A percentile compares a stretch with the other conserved stretches of the same genome.
phyloP scores from a whole-genome alignment of 2,113 vertebrate genomes.

The Sphaerodactylus townsendi region DNA sequence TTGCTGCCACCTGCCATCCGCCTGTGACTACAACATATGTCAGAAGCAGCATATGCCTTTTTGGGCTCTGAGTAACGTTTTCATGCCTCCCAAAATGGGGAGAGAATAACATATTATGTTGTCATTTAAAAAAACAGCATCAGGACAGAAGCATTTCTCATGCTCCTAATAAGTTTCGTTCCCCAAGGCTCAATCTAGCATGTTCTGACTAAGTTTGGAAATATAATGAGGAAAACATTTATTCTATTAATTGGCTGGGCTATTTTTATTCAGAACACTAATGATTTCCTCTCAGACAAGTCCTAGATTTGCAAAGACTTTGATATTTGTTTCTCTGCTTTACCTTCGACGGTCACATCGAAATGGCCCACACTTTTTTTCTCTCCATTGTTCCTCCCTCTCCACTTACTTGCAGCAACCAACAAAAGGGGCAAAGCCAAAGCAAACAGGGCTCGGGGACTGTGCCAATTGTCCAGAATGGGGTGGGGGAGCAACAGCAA shows the following conservation, averaged over 20 bases:
- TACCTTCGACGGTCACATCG: not conserved
- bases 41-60: conserved; percentile 79
- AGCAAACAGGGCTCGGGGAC: not conserved
- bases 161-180: conserved; percentile 71
- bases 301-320: conserved; percentile 6
- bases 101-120: conserved; percentile 84
- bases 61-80: conserved; percentile 68
- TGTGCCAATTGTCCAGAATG: not conserved
- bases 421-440: not conserved
- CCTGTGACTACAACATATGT: conserved; percentile 69
- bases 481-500: too few relatives aligned
- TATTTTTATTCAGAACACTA: conserved; percentile 44
- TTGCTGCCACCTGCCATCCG: conserved; percentile 80
- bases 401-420: not conserved
- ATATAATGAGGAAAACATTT: conserved; percentile 63
- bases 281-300: conserved; percentile 17
- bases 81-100: conserved; percentile 38
- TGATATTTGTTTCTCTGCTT: conserved; percentile 13
- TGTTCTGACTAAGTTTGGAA: conserved; percentile 69
- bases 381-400: not conserved
- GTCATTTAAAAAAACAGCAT: conserved; percentile 82
- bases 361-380: not conserved
- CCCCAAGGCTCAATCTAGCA: conserved; percentile 76
- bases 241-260: conserved; percentile 67
- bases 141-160: conserved; percentile 75